phyloP scores from a whole-genome alignment of 2,888 invertebrate species.

The Halictus quadricinctus region DNA sequence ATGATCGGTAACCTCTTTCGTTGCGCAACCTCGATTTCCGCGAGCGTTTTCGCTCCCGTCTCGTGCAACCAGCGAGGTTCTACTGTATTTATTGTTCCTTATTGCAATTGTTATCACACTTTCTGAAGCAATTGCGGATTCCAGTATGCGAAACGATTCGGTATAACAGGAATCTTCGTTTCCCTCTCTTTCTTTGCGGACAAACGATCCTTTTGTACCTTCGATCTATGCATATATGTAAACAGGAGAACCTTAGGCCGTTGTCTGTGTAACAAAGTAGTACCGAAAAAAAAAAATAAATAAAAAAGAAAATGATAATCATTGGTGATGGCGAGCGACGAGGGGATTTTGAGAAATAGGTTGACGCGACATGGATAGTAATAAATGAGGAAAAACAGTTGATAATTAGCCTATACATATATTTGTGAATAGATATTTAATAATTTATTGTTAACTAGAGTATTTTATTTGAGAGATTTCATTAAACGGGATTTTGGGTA shows the following conservation, averaged over 20 bases:
- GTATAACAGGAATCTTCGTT: constrained; percentile 15
- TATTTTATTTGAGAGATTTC: constrained; percentile 73
- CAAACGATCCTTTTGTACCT: constrained; percentile 35
- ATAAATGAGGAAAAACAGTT: constrained; percentile 38
- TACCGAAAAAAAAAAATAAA: constrained; percentile 27
- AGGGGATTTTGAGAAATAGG: background rate
- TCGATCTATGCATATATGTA: constrained; percentile 43
- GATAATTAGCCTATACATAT: constrained; percentile 76
- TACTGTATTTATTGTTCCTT: background rate
- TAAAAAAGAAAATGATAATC: constrained; percentile 26
- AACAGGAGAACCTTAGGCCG: constrained; percentile 54
- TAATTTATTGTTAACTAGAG: constrained; percentile 81
- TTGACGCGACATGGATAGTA: constrained; percentile 57
- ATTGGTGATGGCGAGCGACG: constrained; percentile 44
- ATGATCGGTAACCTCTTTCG: too few species aligned
- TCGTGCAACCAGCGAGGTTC: background rate
- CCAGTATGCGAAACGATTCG: background rate
- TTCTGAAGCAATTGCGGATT: background rate
- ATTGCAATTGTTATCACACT: too few species aligned
- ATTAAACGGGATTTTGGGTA: constrained; percentile 78
- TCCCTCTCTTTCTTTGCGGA: constrained; percentile 23
- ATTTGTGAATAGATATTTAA: constrained; percentile 82
- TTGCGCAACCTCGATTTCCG: too few species aligned
- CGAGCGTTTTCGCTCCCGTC: too few species aligned
- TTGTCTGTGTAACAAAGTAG: constrained; percentile 66